phyloP scores from a whole-genome alignment of 1,140 invertebrate genomes.

The Drosophila mayri region DNA sequence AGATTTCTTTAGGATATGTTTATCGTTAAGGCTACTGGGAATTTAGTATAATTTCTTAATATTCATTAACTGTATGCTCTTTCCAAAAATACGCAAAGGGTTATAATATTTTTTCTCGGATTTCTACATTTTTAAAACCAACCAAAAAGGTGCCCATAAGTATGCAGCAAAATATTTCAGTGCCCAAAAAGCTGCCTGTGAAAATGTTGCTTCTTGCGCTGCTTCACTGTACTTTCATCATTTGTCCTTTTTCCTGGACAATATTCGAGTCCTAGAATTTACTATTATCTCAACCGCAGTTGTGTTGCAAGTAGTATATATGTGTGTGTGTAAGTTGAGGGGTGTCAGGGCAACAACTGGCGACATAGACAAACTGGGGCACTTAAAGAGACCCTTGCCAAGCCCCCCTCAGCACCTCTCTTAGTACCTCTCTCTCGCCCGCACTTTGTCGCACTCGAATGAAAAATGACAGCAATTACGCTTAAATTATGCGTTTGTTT shows the following conservation, averaged over 20 bases:
- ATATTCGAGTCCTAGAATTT: slow-evolving; percentile 8
- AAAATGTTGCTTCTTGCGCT: background rate
- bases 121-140: background rate
- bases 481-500: slow-evolving; percentile 84
- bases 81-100: too few relatives aligned
- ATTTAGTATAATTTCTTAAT: too few relatives aligned
- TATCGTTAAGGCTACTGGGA: too few relatives aligned
- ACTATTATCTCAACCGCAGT: slow-evolving; percentile 13
- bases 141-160: background rate
- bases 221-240: background rate
- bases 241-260: background rate
- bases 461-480: slow-evolving; percentile 84
- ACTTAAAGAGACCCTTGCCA: slow-evolving; percentile 27
- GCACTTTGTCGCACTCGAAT: slow-evolving; percentile 62
- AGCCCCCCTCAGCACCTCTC: background rate
- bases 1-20: too few relatives aligned
- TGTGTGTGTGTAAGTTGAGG: slow-evolving; percentile 2
- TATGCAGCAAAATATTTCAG: background rate
- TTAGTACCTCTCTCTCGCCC: background rate
- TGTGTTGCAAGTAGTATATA: slow-evolving; percentile 1
- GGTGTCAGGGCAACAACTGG: slow-evolving; percentile 45
- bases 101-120: too few relatives aligned
- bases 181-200: background rate
- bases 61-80: too few relatives aligned
- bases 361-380: slow-evolving; percentile 71